These are phyloP conservation scores for Phyllopteryx taeniolatus DNA, from an alignment of 2,113 vertebrate species.

Conservation along the genomic window DNA sequence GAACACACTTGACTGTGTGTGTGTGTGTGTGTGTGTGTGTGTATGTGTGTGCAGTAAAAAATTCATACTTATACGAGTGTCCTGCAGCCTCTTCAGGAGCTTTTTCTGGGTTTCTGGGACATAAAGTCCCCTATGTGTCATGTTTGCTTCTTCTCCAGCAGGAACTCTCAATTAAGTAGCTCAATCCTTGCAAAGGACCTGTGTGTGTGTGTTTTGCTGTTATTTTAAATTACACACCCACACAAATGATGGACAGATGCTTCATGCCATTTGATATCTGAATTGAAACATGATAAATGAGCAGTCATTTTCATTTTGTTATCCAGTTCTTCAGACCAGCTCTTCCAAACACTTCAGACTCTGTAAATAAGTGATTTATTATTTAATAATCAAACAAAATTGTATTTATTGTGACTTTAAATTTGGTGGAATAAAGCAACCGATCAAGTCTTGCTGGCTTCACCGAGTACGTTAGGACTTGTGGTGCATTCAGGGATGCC, in stretches of 20 bases:
- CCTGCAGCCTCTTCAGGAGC: slow-evolving; percentile 3
- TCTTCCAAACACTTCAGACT: too few species aligned
- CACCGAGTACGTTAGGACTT: too few species aligned
- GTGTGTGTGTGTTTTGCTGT: background rate
- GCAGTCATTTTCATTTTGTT: background rate
- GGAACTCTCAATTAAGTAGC: background rate
- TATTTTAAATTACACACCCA: background rate
- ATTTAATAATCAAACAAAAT: too few species aligned
- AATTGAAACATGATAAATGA: background rate
- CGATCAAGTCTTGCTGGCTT: background rate
- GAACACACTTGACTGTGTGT: background rate
- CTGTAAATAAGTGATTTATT: too few species aligned
- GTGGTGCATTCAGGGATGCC: too few species aligned
- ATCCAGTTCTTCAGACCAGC: background rate
- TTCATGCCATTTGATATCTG: background rate
- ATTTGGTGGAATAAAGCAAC: background rate
- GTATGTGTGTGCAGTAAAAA: background rate
- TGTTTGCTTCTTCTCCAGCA: background rate
- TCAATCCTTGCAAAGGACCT: background rate
- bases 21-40: background rate
- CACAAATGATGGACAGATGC: background rate
- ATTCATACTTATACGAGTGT: background rate
- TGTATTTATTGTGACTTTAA: background rate
- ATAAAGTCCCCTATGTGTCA: slow-evolving; percentile 14
- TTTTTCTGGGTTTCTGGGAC: slow-evolving; percentile 42